Evolutionary conservation across 1,140 invertebrate genomes (phyloP), one percentile per base, ranked within the genome.

Genomic region (Sminthurides bifidus): DNA sequence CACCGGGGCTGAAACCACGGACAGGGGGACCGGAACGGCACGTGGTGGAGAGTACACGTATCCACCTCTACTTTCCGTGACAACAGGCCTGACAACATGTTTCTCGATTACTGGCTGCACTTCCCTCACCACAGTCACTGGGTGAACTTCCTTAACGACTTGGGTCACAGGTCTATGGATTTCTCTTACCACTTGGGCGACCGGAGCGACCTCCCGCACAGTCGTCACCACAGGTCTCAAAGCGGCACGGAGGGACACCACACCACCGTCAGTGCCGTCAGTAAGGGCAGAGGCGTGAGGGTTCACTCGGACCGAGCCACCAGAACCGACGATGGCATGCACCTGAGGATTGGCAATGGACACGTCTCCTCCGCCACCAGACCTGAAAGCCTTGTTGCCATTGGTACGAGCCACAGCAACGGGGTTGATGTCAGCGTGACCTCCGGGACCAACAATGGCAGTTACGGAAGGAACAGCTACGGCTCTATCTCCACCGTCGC

Each of bases 381-480:
- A 45, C 4, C 45, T n/a, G 26, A 24, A 52, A 24, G 29, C 2
- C 8, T 5, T 19, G 10, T 21, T 31, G 23, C 14, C 33, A 37
- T 55, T 51, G 30, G 55, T 56, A 19, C 21, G 19, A 3, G 63
- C 59, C n/a, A 56, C 31, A 14, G 56, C 60, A 51, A 61, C 53
- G 3, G 63, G 63, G 0, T 35, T 44, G 43, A 65, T 56, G 12
- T 59, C 57, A 43, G 59, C 63, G 38, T 56, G 52, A 44, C 52
- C 52, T 37, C 63, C 63, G 2, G 63, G 59, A 23, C 59, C 63
- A 1, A 65, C 38, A 10, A 65, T 57, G 26, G 63, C 59, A 1
- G 59, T 61, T 2, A 61, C 38, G 19, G 53, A 57, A 2, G 59
- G 59, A 48, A 31, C 17, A 17, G 63, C 56, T 15, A 49, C 54